phyloP scores from a whole-genome alignment of 2,113 vertebrate genomes.

The Pandion haliaetus region DNA sequence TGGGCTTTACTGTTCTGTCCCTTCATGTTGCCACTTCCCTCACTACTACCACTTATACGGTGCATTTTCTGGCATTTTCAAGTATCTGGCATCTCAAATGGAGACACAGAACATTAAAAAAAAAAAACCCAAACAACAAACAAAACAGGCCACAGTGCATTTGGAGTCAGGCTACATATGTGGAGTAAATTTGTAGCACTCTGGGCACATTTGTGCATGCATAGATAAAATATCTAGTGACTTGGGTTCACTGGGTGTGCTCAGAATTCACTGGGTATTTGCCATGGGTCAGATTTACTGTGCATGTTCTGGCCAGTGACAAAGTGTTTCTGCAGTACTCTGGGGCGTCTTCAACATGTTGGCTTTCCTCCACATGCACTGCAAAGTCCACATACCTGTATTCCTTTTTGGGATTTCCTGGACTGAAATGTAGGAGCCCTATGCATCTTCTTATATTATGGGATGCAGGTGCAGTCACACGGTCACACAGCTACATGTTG shows the following conservation, averaged over 20 bases:
- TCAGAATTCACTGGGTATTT: not conserved
- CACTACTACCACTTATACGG: not conserved
- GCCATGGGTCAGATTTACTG: not conserved
- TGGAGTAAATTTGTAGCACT: not conserved
- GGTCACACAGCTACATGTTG: not conserved
- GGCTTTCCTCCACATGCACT: not conserved
- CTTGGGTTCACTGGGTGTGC: not conserved
- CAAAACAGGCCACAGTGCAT: not conserved
- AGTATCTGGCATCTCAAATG: not conserved
- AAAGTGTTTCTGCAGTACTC: not conserved
- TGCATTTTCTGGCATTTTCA: not conserved
- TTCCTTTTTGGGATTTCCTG: not conserved
- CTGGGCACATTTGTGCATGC: not conserved
- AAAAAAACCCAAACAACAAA: not conserved
- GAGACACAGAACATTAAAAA: not conserved
- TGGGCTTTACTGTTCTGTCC: not conserved
- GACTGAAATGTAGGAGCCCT: not conserved
- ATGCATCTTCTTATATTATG: not conserved
- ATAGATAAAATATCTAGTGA: not conserved
- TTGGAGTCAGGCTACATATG: not conserved
- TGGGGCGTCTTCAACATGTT: fast-evolving
- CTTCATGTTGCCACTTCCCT: not conserved
- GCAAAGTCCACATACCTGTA: not conserved
- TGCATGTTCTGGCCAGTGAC: not conserved
- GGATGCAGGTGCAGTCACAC: not conserved